These are phyloP conservation scores for Perithous albicinctus DNA, from an alignment of 2,888 invertebrate species.

Conservation along the genomic window DNA sequence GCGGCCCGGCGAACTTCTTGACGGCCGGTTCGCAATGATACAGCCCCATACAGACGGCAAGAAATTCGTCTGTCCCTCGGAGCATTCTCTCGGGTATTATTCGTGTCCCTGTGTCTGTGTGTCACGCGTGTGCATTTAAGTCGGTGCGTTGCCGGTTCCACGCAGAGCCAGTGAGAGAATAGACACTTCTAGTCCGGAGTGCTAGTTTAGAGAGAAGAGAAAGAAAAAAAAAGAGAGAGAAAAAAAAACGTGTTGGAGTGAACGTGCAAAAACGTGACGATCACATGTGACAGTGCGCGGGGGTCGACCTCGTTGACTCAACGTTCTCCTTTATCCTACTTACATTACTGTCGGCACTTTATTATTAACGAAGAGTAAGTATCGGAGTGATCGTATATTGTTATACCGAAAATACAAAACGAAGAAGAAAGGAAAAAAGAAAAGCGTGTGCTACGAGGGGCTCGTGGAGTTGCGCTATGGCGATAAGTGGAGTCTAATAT, in stretches of 20 bases:
- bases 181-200: background rate
- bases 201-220: constrained; percentile 47
- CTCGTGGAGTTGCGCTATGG: constrained; percentile 2
- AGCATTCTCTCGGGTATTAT: background rate
- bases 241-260: constrained; percentile 40
- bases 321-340: constrained; percentile 39
- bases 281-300: constrained; percentile 69
- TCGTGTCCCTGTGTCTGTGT: constrained; percentile 4
- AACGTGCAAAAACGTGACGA: constrained; percentile 60
- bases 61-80: constrained; percentile 24
- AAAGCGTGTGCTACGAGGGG: background rate
- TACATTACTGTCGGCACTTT: background rate
- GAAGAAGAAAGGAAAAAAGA: background rate
- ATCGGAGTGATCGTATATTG: background rate
- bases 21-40: constrained; percentile 37
- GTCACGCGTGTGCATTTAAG: constrained; percentile 30
- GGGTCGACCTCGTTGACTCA: constrained; percentile 22
- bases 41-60: constrained; percentile 17
- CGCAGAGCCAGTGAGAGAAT: constrained; percentile 2
- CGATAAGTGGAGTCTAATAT: constrained; percentile 23
- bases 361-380: constrained; percentile 56
- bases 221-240: constrained; percentile 26
- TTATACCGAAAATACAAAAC: background rate
- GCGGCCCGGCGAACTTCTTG: constrained; percentile 42
- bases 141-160: constrained; percentile 27